A percentile compares a stretch with the other conserved stretches of the same genome.
These are phyloP conservation scores for Laterallus jamaicensis DNA, from an alignment of 2,113 vertebrate genomes.

Conservation along the genomic window DNA sequence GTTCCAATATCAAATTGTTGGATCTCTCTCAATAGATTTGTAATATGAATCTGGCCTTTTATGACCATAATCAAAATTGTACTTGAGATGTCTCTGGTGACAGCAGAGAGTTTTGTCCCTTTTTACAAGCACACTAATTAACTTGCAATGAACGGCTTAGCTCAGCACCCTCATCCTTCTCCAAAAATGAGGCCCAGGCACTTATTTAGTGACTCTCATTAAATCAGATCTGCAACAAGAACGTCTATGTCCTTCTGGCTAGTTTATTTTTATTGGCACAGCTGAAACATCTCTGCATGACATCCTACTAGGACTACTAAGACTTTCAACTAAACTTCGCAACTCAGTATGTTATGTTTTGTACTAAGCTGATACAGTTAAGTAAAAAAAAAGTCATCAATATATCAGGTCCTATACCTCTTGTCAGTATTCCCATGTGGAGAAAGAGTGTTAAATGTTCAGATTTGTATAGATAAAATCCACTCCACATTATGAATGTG, in stretches of 20 bases:
- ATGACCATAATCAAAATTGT: neutral
- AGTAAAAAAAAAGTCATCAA: neutral
- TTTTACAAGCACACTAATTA: neutral
- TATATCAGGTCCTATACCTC: neutral
- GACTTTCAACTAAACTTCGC: neutral
- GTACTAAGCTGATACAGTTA: neutral
- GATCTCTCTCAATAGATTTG: neutral
- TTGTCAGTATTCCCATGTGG: neutral
- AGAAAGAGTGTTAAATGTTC: neutral
- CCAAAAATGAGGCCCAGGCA: neutral
- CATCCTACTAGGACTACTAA: neutral
- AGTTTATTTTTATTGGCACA: neutral
- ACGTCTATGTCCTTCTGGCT: neutral
- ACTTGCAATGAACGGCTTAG: neutral
- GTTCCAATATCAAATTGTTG: neutral
- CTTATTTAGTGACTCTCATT: neutral
- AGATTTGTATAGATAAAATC: neutral
- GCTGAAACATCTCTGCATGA: neutral
- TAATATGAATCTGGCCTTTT: neutral
- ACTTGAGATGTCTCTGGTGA: neutral
- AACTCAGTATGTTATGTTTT: neutral
- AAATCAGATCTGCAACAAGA: neutral
- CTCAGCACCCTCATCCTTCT: neutral
- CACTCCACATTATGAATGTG: fast-evolving
- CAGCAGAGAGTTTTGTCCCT: neutral